phyloP scores from a whole-genome alignment of 2,797 vertebrate species.

The Thalassophryne amazonica region DNA sequence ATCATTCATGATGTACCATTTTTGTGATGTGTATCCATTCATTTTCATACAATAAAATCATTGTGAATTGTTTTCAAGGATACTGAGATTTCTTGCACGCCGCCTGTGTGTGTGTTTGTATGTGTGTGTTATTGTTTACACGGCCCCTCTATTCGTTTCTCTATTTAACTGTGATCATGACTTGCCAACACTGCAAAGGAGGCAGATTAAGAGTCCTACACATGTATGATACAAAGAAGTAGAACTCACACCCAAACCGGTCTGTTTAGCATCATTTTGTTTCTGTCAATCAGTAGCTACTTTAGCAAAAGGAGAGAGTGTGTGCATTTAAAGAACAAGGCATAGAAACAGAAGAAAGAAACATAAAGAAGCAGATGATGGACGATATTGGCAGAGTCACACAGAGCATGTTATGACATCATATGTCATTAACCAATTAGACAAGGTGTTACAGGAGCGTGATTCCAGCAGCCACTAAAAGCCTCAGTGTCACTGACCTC shows the following conservation, averaged over 20 bases:
- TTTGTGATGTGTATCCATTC: too few species aligned
- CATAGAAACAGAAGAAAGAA: conserved; percentile 6
- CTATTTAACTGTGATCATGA: too few species aligned
- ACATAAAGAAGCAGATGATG: conserved; percentile 20
- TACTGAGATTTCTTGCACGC: too few species aligned
- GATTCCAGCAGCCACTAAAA: conserved; percentile 60
- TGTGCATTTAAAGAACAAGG: conserved; percentile 8
- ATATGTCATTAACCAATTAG: conserved; percentile 72
- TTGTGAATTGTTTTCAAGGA: too few species aligned
- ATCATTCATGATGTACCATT: too few species aligned
- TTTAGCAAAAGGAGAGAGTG: conserved; percentile 1
- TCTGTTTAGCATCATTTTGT: conserved; percentile 2
- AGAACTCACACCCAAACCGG: neutral
- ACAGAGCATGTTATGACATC: conserved; percentile 67
- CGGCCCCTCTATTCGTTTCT: too few species aligned
- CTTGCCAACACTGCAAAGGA: too few species aligned
- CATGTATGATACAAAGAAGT: neutral
- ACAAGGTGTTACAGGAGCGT: conserved; percentile 54
- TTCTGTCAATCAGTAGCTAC: conserved; percentile 8
- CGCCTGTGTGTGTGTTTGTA: too few species aligned
- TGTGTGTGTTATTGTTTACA: too few species aligned
- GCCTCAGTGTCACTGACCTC: conserved; percentile 68
- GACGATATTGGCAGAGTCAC: conserved; percentile 14
- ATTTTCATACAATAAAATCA: too few species aligned
- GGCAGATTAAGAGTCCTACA: too few species aligned